These are phyloP conservation scores for Phalacrocorax aristotelis DNA, from an alignment of 2,113 vertebrate species.

Conservation along the genomic window DNA sequence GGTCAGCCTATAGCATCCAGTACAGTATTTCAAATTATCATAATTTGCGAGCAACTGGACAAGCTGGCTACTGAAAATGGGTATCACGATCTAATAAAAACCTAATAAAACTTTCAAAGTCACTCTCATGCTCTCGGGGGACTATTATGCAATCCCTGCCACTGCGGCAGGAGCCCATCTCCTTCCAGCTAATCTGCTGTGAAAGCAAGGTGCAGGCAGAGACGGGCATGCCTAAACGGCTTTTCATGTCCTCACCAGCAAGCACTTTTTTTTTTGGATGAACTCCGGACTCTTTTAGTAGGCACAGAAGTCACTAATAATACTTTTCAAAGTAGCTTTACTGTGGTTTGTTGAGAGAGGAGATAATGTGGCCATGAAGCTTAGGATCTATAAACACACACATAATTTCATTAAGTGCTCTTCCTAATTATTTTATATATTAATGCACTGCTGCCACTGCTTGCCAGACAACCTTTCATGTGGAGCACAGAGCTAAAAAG, in stretches of 20 bases:
- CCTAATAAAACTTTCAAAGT: constrained; percentile 29
- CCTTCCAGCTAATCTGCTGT: not conserved
- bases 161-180: not conserved
- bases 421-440: constrained; percentile 66
- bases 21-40: constrained; percentile 6
- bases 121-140: not conserved
- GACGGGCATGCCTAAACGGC: not conserved
- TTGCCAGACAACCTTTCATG: not conserved
- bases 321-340: constrained; percentile 1
- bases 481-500: not conserved
- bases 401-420: constrained; percentile 43
- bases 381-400: constrained; percentile 8
- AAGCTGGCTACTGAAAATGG: not conserved
- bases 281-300: not conserved
- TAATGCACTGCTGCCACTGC: constrained; percentile 12
- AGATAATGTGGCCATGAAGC: not conserved
- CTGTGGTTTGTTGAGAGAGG: not conserved
- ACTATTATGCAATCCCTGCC: not conserved
- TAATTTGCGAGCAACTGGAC: not conserved
- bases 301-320: not conserved
- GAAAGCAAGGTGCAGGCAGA: not conserved
- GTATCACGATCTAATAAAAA: not conserved
- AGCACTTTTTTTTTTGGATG: not conserved
- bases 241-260: not conserved
- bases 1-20: not conserved